A percentile compares a stretch with the other conserved stretches of the same genome.
These are phyloP conservation scores for Scaptomyza cyrtandrae DNA, from an alignment of 2,888 invertebrate genomes.

Conservation along the genomic window DNA sequence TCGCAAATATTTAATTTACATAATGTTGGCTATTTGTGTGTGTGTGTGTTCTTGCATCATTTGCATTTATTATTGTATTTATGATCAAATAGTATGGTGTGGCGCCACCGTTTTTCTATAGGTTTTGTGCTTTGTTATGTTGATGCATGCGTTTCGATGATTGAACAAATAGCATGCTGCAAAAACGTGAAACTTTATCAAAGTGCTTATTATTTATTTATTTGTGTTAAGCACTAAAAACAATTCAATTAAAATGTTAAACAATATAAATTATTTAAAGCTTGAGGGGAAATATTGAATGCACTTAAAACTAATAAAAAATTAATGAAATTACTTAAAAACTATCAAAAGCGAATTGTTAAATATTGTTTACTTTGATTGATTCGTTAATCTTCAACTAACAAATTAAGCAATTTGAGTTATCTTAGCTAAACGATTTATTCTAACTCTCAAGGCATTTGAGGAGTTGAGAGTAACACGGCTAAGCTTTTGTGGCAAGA, in stretches of 20 bases:
- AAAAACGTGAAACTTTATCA: slow-evolving; percentile 10
- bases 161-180: slow-evolving; percentile 26
- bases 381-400: no score
- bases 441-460: not conserved
- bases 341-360: no score
- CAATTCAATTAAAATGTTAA: slow-evolving; percentile 32
- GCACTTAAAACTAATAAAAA: not conserved
- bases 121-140: slow-evolving; percentile 20
- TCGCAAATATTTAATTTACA: slow-evolving; percentile 76
- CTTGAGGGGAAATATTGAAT: not conserved
- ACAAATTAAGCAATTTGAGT: not conserved
- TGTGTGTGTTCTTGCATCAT: slow-evolving; percentile 43
- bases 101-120: not conserved
- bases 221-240: not conserved
- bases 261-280: not conserved
- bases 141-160: slow-evolving; percentile 29
- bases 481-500: slow-evolving; percentile 8
- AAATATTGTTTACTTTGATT: no score
- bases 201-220: slow-evolving; percentile 21
- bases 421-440: not conserved
- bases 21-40: slow-evolving; percentile 68
- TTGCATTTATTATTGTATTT: slow-evolving; percentile 53
- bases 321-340: no score
- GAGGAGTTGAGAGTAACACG: not conserved
- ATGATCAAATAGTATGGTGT: slow-evolving; percentile 57